Percentiles rank a stretch among this genome's conserved stretches.
These are phyloP conservation scores for Hiodon tergisus DNA, from an alignment of 2,113 vertebrate genomes.

Conservation along the genomic window DNA sequence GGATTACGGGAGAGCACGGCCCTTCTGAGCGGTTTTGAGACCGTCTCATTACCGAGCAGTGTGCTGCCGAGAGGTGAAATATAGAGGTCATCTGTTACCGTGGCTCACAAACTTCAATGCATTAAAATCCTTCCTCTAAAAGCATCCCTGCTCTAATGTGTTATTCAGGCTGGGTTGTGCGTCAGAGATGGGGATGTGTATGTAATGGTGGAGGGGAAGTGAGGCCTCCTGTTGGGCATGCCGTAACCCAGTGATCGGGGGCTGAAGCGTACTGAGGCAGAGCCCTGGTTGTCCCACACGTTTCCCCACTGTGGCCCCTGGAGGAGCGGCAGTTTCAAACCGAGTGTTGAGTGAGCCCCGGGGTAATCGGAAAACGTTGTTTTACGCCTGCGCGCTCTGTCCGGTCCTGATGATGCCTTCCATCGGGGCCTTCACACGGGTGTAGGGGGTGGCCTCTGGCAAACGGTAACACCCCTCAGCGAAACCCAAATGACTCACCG, in stretches of 20 bases:
- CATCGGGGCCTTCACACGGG: neutral
- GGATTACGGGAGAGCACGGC: too few relatives aligned
- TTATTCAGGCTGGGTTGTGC: neutral
- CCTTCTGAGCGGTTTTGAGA: too few relatives aligned
- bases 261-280: too few relatives aligned
- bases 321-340: neutral
- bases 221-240: neutral
- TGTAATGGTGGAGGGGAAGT: neutral
- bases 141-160: too few relatives aligned
- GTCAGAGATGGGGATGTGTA: neutral
- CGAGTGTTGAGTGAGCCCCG: neutral
- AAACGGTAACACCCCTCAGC: neutral
- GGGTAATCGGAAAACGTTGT: neutral
- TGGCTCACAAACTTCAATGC: too few relatives aligned
- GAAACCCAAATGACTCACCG: neutral
- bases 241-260: neutral
- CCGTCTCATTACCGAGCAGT: too few relatives aligned
- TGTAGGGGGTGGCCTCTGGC: neutral
- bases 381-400: neutral
- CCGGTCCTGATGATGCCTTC: slow-evolving; percentile 1
- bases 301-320: neutral
- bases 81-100: too few relatives aligned
- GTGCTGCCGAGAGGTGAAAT: too few relatives aligned
- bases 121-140: too few relatives aligned
- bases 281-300: too few relatives aligned